Conservation (phyloP, 64 coral and sea anemone genomes). For the Stichodactyla mertensii region DNA sequence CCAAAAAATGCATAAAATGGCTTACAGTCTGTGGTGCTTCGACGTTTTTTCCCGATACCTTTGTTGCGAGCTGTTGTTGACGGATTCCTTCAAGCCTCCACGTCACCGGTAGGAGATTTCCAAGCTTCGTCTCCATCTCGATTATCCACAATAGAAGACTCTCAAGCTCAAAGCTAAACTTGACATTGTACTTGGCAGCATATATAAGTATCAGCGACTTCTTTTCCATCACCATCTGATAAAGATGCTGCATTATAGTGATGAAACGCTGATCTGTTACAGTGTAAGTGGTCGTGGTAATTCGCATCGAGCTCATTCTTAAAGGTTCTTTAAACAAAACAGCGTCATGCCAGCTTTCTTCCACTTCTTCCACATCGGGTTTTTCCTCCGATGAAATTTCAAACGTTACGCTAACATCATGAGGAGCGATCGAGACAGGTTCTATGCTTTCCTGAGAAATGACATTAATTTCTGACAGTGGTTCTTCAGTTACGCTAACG, state of each 20-base stretch:
- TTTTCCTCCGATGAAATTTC: not conserved
- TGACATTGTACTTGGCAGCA: constrained; percentile 42
- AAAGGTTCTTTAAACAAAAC: not conserved
- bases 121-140: constrained; percentile 51
- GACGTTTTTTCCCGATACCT: constrained; percentile 55
- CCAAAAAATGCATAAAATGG: not conserved
- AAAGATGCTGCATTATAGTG: constrained; percentile 58
- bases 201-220: constrained; percentile 58
- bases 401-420: not conserved
- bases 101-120: constrained; percentile 54
- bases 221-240: constrained; percentile 59
- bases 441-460: not conserved
- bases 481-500: not conserved
- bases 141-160: constrained; percentile 83
- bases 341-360: constrained; percentile 9
- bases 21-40: not conserved
- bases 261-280: constrained; percentile 40
- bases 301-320: not conserved
- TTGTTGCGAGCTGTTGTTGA: constrained; percentile 46
- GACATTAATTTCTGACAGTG: not conserved
- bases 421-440: not conserved
- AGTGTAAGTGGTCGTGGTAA: not conserved
- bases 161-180: constrained; percentile 75
- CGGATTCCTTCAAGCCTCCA: constrained; percentile 67
- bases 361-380: not conserved